Evolutionary conservation across 2,797 vertebrate genomes (phyloP).

Genomic region (Melanotaenia boesemani): DNA sequence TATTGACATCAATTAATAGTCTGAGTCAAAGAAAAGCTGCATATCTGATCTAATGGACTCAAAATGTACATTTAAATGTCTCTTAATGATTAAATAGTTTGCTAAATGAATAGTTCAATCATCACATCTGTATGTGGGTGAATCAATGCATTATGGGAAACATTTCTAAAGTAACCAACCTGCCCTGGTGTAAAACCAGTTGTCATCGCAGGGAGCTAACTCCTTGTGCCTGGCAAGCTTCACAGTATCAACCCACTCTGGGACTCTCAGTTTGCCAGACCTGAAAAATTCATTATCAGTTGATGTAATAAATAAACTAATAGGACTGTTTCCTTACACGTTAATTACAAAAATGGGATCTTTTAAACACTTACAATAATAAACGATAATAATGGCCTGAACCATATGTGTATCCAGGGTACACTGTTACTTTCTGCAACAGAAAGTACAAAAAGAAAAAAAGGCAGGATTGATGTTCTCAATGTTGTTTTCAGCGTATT

Average conservation of each 20-base stretch:
- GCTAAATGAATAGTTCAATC: not conserved
- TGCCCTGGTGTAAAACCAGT: conserved; percentile 91
- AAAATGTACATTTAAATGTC: not conserved
- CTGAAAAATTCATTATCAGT: conserved; percentile 66
- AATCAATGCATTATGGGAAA: conserved; percentile 10
- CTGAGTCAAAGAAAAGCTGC: conserved; percentile 1
- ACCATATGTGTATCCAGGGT: not conserved
- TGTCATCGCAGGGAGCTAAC: conserved; percentile 87
- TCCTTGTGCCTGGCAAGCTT: conserved; percentile 89
- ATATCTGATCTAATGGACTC: not conserved
- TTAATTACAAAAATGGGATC: not conserved
- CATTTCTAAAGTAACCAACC: conserved; percentile 71
- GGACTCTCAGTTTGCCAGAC: conserved; percentile 89
- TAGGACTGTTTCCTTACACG: conserved; percentile 8
- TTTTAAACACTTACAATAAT: not conserved
- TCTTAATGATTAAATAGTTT: not conserved
- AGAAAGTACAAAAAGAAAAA: not conserved
- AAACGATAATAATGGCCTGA: not conserved
- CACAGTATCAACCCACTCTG: conserved; percentile 91
- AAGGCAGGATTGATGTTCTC: not conserved
- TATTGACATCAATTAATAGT: conserved; percentile 11
- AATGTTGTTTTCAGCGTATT: not conserved
- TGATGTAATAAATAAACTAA: conserved; percentile 24
- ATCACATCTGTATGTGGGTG: not conserved
- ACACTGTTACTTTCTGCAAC: not conserved